Base-by-base conservation (phyloP, 1,140 invertebrate species). In the Oncopeltus fasciatus region DNA sequence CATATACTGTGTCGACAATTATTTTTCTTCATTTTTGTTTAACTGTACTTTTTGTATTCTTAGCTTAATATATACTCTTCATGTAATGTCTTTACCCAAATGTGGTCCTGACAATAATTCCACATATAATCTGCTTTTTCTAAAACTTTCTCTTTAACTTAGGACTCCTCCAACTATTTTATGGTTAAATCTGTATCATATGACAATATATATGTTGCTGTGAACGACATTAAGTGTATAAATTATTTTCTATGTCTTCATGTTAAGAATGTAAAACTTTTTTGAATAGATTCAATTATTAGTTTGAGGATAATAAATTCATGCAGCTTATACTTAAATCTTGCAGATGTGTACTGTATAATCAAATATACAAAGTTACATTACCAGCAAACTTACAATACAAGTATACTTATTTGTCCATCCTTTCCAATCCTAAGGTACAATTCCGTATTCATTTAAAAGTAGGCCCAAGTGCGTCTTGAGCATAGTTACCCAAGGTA, bases 171-270 rank as follows among this genome's bases (percentile, higher is more conserved):
- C n/a, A n/a, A n/a, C n/a, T n/a, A n/a, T n/a, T n/a, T n/a, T n/a
- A n/a, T n/a, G n/a, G n/a, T n/a, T n/a, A n/a, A n/a, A n/a, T 33
- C 16, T 60, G 18, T 60, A 60, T 20, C 26, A 44, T 46, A 47
- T 24, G 61, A 62, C 61, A 62, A 62, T 62, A 62, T 57, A 62
- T 58, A 44, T 62, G 61, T 62, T 62, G 61, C 61, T 62, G 61
- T 62, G 61, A 62, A 62, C 28, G 61, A 62, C 61, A 62, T 62
- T 62, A 62, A 62, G 46, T 26, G 57, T 61, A 61, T 27, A 61
- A 61, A 51, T 61, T 61, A 61, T 61, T 61, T 61, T 61, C 29
- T 61, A 61, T 31, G 24, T 24, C 20, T 53, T 53, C 24, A 53
- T 53, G 21, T 24, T 46, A n/a, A 46, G 18, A 46, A 20, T 46